Evolutionary conservation across 1,140 invertebrate genomes (phyloP).

Genomic region (Rhysida immarginata): DNA sequence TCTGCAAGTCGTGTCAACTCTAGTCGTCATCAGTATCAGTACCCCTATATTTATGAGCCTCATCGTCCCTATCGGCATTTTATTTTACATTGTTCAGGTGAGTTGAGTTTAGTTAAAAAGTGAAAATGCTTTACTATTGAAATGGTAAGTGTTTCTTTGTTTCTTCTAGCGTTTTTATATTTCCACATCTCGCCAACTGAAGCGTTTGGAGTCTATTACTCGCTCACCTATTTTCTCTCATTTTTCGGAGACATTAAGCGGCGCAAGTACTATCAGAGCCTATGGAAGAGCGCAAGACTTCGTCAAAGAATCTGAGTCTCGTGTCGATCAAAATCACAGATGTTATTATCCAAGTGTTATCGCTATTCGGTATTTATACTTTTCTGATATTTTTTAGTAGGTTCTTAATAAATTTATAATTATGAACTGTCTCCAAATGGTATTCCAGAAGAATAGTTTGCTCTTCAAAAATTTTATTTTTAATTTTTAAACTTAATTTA

Average conservation of each 20-base stretch:
- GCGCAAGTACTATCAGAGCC: slow-evolving; percentile 28
- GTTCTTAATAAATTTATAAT: too few species aligned
- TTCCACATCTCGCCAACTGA: slow-evolving; percentile 31
- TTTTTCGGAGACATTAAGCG: slow-evolving; percentile 34
- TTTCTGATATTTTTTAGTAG: too few species aligned
- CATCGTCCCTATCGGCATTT: slow-evolving; percentile 26
- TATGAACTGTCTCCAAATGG: too few species aligned
- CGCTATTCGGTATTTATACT: not conserved
- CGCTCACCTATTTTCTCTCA: slow-evolving; percentile 32
- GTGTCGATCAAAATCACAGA: slow-evolving; percentile 12
- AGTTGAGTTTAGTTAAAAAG: not conserved
- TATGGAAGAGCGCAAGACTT: slow-evolving; percentile 9
- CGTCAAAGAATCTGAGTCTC: slow-evolving; percentile 5
- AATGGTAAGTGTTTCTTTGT: not conserved
- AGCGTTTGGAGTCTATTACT: slow-evolving; percentile 30
- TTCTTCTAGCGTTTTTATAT: slow-evolving; percentile 27
- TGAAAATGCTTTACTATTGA: too few species aligned
- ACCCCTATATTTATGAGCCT: slow-evolving; percentile 22
- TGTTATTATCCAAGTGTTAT: slow-evolving; percentile 9
- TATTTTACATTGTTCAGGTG: slow-evolving; percentile 36
- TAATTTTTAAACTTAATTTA: too few species aligned
- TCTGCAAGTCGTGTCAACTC: slow-evolving; percentile 20
- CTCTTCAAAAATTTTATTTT: too few species aligned
- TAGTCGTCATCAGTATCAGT: slow-evolving; percentile 22
- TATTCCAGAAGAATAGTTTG: too few species aligned